Conservation (phyloP, 2,888 invertebrate genomes). For the Conchocele bisecta region DNA sequence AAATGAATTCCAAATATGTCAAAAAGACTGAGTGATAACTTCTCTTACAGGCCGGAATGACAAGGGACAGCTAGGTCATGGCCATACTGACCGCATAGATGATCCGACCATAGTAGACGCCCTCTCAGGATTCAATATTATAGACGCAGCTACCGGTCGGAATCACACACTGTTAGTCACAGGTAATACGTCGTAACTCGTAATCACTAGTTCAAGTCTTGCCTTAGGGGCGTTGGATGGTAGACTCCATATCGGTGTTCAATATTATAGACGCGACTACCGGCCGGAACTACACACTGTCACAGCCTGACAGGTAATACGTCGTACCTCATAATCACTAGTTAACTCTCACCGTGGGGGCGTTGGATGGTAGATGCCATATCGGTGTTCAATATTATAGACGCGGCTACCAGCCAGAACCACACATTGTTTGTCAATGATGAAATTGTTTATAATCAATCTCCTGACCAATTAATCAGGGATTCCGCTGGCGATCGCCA, state of each 20-base stretch:
- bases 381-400: constrained; percentile 90
- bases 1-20: too few species aligned
- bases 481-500: too few species aligned
- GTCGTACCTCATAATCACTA: too few species aligned
- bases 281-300: constrained; percentile 93
- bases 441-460: too few species aligned
- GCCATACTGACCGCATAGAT: constrained; percentile 87
- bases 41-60: constrained; percentile 87
- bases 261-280: constrained; percentile 94
- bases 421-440: constrained; percentile 94
- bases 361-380: constrained; percentile 87
- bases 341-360: not conserved
- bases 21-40: too few species aligned
- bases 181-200: too few species aligned
- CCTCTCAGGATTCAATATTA: constrained; percentile 90
- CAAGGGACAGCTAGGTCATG: constrained; percentile 93
- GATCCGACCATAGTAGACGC: constrained; percentile 90
- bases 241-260: constrained; percentile 89
- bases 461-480: too few species aligned
- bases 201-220: too few species aligned
- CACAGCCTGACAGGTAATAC: constrained; percentile 89
- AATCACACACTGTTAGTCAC: constrained; percentile 94
- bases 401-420: constrained; percentile 93
- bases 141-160: constrained; percentile 93
- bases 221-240: constrained; percentile 77